phyloP scores from a whole-genome alignment of 2,113 vertebrate species.

The Melanocharis versteri region DNA sequence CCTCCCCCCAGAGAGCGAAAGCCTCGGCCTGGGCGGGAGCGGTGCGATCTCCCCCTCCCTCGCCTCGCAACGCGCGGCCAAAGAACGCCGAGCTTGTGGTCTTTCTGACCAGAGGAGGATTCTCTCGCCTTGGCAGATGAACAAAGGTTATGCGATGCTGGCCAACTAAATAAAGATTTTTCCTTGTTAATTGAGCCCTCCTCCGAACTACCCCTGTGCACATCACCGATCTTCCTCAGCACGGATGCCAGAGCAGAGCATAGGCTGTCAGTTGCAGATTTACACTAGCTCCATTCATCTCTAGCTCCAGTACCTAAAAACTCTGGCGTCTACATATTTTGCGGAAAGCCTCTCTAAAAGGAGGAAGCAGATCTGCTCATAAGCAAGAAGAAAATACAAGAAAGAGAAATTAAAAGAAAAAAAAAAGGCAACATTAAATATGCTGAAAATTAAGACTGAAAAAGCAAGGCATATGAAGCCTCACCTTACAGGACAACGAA shows the following conservation, averaged over 20 bases:
- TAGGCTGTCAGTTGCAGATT: not conserved
- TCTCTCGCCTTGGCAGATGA: not conserved
- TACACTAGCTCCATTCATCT: not conserved
- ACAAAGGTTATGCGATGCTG: not conserved
- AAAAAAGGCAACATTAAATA: not conserved
- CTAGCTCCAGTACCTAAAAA: not conserved
- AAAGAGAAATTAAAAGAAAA: not conserved
- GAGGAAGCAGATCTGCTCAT: not conserved
- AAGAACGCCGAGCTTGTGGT: not conserved
- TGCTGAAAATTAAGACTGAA: not conserved
- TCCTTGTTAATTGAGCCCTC: not conserved
- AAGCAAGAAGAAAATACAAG: not conserved
- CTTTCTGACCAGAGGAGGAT: not conserved
- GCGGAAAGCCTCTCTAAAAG: not conserved
- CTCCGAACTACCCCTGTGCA: not conserved
- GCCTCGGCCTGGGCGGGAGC: not conserved
- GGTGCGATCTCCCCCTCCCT: rapidly evolving
- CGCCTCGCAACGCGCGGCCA: not conserved
- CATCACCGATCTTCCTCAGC: rapidly evolving
- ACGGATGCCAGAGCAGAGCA: not conserved
- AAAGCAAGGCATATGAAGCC: not conserved
- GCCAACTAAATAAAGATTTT: not conserved
- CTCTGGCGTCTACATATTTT: rapidly evolving
- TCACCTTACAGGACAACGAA: not conserved
- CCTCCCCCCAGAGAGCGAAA: too few species aligned